Evolutionary conservation across 23 tunicate genomes (phyloP).

Genomic region (Styela clava): DNA sequence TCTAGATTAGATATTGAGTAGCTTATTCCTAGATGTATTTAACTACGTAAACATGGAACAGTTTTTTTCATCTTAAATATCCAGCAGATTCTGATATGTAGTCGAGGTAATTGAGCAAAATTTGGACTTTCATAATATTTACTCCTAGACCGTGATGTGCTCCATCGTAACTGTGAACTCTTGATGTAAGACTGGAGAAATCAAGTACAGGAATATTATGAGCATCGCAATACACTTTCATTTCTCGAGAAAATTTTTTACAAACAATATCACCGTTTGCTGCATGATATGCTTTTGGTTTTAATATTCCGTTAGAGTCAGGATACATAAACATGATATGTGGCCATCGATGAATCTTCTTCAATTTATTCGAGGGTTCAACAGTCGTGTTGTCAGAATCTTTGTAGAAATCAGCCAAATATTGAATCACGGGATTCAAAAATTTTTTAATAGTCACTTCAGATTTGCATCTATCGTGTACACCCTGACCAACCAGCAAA

Average conservation of each 20-base stretch:
- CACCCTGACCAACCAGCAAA: neutral
- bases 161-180: constrained; percentile 65
- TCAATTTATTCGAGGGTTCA: neutral
- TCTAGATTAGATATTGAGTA: too few relatives aligned
- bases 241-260: neutral
- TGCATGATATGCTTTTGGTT: neutral
- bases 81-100: too few relatives aligned
- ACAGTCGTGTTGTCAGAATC: neutral
- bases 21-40: too few relatives aligned
- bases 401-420: neutral
- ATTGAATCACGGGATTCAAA: neutral
- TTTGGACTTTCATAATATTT: constrained; percentile 60
- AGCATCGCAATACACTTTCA: neutral
- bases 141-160: constrained; percentile 75
- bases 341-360: neutral
- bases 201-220: constrained; percentile 10
- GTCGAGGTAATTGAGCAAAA: constrained; percentile 52
- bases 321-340: constrained; percentile 3
- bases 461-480: neutral
- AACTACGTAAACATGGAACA: too few relatives aligned
- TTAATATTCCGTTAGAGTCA: constrained; percentile 9
- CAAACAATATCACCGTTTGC: neutral
- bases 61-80: too few relatives aligned
- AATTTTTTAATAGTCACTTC: neutral
- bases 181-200: constrained; percentile 32